phyloP scores from a whole-genome alignment of 2,797 vertebrate species.

The Ctenopoma kingsleyae region DNA sequence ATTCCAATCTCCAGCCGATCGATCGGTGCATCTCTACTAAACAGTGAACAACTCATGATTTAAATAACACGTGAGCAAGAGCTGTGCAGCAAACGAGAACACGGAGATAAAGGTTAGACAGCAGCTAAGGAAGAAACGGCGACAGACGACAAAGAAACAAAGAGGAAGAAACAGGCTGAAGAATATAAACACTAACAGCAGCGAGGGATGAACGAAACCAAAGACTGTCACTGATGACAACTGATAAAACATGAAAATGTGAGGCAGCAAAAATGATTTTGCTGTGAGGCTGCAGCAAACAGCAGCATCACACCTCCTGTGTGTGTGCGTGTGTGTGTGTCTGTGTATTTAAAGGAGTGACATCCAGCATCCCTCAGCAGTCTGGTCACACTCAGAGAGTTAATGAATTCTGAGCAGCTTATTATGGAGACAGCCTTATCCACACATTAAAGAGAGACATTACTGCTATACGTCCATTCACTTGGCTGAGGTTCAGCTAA shows the following conservation, averaged over 20 bases:
- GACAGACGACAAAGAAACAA: background rate
- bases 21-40: background rate
- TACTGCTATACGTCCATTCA: background rate
- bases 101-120: slow-evolving; percentile 4
- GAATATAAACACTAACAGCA: slow-evolving; percentile 15
- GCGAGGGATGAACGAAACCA: slow-evolving; percentile 22
- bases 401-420: slow-evolving; percentile 69
- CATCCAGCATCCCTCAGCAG: slow-evolving; percentile 54
- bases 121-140: background rate
- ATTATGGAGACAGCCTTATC: slow-evolving; percentile 52
- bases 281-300: slow-evolving; percentile 12
- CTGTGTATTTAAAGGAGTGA: slow-evolving; percentile 18
- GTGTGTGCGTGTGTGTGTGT: slow-evolving; percentile 10
- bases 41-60: background rate
- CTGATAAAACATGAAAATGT: background rate
- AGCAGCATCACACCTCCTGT: slow-evolving; percentile 16
- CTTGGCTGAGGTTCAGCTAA: slow-evolving; percentile 15
- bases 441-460: slow-evolving; percentile 40
- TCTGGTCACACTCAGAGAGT: slow-evolving; percentile 61
- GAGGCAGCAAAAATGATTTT: background rate
- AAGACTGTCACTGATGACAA: background rate
- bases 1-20: too few species aligned
- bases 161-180: background rate
- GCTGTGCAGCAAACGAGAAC: background rate
- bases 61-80: background rate